Conservation (phyloP, 2,113 vertebrate species). For the Salvator merianae region DNA sequence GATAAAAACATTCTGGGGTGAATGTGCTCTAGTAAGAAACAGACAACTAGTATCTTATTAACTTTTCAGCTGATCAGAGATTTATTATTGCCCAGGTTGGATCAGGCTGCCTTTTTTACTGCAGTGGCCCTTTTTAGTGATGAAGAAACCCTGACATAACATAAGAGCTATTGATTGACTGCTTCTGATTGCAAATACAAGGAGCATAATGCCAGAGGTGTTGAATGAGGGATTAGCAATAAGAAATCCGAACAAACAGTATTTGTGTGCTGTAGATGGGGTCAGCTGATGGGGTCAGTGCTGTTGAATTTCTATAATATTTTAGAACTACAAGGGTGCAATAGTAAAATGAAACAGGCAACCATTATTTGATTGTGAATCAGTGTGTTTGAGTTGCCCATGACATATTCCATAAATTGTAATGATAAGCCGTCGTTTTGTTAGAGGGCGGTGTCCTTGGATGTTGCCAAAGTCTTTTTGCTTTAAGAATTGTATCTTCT, state of each 20-base stretch:
- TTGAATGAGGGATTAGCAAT: constrained; percentile 24
- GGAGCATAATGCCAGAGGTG: constrained; percentile 30
- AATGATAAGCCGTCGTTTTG: constrained; percentile 27
- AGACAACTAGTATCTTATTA: too few species aligned
- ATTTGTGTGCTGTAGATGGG: neutral
- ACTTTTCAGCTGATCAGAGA: too few species aligned
- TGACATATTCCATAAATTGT: constrained; percentile 21
- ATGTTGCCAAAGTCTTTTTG: constrained; percentile 15
- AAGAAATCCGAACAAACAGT: neutral
- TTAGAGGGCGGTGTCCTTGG: constrained; percentile 22
- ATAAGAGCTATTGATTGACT: constrained; percentile 23
- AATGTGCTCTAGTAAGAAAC: too few species aligned
- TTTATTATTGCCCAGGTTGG: too few species aligned
- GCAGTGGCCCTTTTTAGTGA: neutral
- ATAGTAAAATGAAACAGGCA: constrained; percentile 8
- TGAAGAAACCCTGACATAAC: neutral
- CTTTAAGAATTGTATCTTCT: neutral
- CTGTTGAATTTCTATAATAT: neutral
- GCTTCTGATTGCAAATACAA: neutral
- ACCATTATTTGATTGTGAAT: neutral
- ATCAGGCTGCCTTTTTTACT: too few species aligned
- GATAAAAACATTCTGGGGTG: too few species aligned
- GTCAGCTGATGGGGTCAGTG: constrained; percentile 1
- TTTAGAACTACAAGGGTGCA: neutral
- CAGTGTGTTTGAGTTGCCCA: neutral